Base-by-base conservation (phyloP, 2,797 vertebrate genomes). In the Margarornis squamiger region DNA sequence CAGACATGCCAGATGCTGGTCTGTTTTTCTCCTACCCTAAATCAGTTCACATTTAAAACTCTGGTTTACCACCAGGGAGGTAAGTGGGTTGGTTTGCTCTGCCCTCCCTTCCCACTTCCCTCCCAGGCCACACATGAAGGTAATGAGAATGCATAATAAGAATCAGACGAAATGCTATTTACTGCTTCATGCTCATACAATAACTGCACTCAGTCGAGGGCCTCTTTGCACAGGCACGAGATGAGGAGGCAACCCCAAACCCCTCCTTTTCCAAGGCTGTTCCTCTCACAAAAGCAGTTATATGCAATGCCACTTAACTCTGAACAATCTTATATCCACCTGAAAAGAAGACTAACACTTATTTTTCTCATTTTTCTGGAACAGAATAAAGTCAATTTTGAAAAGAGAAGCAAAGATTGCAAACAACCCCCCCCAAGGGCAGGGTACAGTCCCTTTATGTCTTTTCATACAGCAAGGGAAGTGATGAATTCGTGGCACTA, bases 61-160 rank as follows among this genome's bases (percentile, higher is more conserved):
- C 79, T 70, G 80, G 70, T 95, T 95, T 95, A 86, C 92, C 62
- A 84, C 48, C 32, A 86, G 39, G 80, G 61, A 97, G 66, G 41
- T 76, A 72, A 90, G 49, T 18, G 58, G 36, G 46, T 24, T 84
- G 30, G 32, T 92, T 81, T 3, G 1, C 51, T 90, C 59, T 88
- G 90, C 41, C 51, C 51, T 92, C 66, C 70, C 36, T 89, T 92
- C 81, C 91, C 82, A 85, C 49, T 86, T 93, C 85, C 89, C 77
- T 87, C 39, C 51, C 58, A 73, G 90, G 90, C 88, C 95, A 95
- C 92, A 93, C 92, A 92, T 81, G 93, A 85, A 94, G 88, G 94
- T 82, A 93, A 86, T 5, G 23, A 8, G 2, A 90, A 55, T 41
- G 26, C 77, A 34, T 92, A 95, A 81, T 58, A 92, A 82, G 71